Evolutionary conservation across 2,888 invertebrate genomes (phyloP).

Genomic region (Patella ulyssiponensis): DNA sequence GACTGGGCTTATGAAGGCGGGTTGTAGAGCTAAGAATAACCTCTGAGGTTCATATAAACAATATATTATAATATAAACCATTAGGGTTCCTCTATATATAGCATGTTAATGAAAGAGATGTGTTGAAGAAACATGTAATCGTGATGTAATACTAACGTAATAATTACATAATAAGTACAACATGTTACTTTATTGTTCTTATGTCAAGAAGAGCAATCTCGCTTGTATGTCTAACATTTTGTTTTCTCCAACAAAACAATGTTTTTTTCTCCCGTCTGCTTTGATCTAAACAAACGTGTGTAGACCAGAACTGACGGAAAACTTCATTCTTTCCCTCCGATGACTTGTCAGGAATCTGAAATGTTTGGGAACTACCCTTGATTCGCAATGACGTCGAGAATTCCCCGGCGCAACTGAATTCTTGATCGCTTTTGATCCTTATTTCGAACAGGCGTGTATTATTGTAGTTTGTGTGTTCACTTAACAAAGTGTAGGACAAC

Average conservation of each 20-base stretch:
- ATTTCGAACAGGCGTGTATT: too few species aligned
- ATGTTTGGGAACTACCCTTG: background rate
- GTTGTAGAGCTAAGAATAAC: too few species aligned
- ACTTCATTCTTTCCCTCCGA: background rate
- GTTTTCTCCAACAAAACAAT: background rate
- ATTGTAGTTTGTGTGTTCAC: too few species aligned
- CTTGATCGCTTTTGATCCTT: background rate
- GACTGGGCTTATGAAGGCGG: too few species aligned
- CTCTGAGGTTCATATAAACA: too few species aligned
- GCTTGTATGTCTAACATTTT: constrained; percentile 9
- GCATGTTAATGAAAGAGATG: too few species aligned
- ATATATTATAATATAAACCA: too few species aligned
- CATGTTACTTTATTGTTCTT: constrained; percentile 4
- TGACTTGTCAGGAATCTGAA: constrained; percentile 9
- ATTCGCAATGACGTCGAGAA: background rate
- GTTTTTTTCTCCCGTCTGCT: background rate
- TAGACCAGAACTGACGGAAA: background rate
- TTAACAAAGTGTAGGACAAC: too few species aligned
- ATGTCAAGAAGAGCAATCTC: background rate
- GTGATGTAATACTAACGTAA: too few species aligned
- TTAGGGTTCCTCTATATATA: too few species aligned
- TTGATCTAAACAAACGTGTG: constrained; percentile 4
- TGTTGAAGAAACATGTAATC: too few species aligned
- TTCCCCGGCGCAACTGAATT: background rate
- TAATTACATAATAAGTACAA: constrained; percentile 9